Evolutionary conservation across 2,797 vertebrate genomes (phyloP).

Genomic region (Phoebastria nigripes): DNA sequence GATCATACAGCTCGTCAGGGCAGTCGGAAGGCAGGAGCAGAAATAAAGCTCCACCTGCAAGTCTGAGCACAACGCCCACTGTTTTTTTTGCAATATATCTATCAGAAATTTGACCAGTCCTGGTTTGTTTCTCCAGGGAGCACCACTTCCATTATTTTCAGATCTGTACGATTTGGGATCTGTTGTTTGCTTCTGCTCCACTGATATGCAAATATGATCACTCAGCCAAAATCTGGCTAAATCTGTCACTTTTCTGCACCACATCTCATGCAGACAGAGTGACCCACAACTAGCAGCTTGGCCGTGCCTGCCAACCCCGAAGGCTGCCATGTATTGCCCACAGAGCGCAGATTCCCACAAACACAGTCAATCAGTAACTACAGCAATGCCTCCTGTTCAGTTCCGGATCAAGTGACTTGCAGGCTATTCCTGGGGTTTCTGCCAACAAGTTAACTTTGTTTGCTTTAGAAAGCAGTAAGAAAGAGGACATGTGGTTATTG

Average conservation of each 20-base stretch:
- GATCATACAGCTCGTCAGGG: not conserved
- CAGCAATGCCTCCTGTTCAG: not conserved
- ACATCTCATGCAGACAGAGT: not conserved
- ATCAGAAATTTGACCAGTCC: not conserved
- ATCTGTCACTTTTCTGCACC: not conserved
- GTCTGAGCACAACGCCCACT: not conserved
- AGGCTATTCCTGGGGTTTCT: not conserved
- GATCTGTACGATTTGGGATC: accelerated
- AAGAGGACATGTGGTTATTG: not conserved
- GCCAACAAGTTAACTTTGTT: not conserved
- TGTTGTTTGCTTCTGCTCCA: not conserved
- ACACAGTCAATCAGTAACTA: slow-evolving; percentile 6
- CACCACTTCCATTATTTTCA: not conserved
- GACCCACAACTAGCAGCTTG: not conserved
- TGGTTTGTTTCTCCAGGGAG: not conserved
- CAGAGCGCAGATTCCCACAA: not conserved
- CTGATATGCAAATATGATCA: not conserved
- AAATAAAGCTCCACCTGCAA: slow-evolving; percentile 10
- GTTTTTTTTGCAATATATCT: not conserved
- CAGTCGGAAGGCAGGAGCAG: not conserved
- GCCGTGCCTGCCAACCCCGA: not conserved
- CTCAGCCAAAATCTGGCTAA: not conserved
- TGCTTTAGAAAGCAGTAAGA: not conserved
- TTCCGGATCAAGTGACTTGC: not conserved
- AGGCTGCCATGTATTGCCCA: not conserved